Evolutionary conservation across 2,888 invertebrate species (phyloP).

Genomic region (Lepas anatifera): DNA sequence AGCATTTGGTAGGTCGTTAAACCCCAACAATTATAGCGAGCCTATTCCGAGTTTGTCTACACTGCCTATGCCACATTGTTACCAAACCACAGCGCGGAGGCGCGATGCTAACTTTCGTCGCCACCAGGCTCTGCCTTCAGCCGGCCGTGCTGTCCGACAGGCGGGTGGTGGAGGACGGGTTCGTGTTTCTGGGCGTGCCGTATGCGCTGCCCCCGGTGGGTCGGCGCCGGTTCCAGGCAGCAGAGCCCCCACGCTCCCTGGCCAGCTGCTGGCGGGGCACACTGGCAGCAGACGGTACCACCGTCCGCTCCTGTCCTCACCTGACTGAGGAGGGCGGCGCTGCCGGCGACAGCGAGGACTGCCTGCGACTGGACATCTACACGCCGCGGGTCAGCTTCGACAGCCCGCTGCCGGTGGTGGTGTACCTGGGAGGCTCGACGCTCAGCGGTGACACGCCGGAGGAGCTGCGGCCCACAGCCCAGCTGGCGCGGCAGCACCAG

Average conservation of each 20-base stretch:
- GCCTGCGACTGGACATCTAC: conserved; percentile 66
- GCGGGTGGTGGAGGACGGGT: conserved; percentile 59
- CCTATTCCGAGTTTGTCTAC: too few relatives aligned
- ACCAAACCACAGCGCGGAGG: too few relatives aligned
- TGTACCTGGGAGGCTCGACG: conserved; percentile 65
- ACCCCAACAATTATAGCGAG: too few relatives aligned
- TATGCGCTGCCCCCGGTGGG: conserved; percentile 29
- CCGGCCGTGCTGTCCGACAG: conserved; percentile 41
- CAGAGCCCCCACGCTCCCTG: conserved; percentile 23
- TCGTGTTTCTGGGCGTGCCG: conserved; percentile 36
- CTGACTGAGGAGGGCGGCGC: conserved; percentile 19
- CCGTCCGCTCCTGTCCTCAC: background rate
- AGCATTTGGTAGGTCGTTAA: too few relatives aligned
- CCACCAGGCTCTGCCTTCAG: too few relatives aligned
- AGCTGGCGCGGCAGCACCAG: conserved; percentile 60
- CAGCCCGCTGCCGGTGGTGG: conserved; percentile 65
- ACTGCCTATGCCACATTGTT: too few relatives aligned
- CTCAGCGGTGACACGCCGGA: conserved; percentile 37
- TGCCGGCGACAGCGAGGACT: conserved; percentile 57
- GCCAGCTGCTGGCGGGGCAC: conserved; percentile 23
- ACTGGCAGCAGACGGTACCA: conserved; percentile 18
- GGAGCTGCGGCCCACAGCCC: conserved; percentile 14
- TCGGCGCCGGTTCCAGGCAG: conserved; percentile 18
- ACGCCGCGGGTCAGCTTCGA: conserved; percentile 68
- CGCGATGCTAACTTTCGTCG: too few relatives aligned